A percentile compares a stretch with the other conserved stretches of the same genome.
phyloP scores from a whole-genome alignment of 2,797 vertebrate genomes.

The Cyclopterus lumpus region DNA sequence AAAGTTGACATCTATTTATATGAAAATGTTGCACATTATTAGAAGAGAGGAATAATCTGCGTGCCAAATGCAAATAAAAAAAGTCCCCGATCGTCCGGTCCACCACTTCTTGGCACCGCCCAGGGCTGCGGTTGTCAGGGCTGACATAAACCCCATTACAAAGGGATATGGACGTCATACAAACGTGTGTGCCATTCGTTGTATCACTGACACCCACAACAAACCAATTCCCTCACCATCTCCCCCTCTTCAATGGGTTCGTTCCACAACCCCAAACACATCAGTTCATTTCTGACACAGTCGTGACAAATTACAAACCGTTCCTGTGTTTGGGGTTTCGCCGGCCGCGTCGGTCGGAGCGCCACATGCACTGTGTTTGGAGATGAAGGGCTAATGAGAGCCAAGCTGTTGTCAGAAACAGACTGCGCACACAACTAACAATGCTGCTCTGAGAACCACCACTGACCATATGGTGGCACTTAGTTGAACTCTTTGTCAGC shows the following conservation, averaged over 20 bases:
- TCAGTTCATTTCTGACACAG: slow-evolving; percentile 63
- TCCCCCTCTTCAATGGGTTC: slow-evolving; percentile 31
- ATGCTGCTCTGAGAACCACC: slow-evolving; percentile 39
- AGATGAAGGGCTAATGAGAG: slow-evolving; percentile 63
- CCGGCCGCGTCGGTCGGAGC: slow-evolving; percentile 27
- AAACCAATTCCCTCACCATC: slow-evolving; percentile 49
- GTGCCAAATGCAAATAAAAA: slow-evolving; percentile 14
- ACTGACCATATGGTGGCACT: slow-evolving; percentile 82
- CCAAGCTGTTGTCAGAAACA: slow-evolving; percentile 71
- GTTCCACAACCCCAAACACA: slow-evolving; percentile 74
- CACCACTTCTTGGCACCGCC: not conserved
- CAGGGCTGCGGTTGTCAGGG: slow-evolving; percentile 6
- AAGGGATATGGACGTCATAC: slow-evolving; percentile 36
- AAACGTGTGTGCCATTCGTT: slow-evolving; percentile 41
- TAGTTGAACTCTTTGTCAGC: slow-evolving; percentile 72
- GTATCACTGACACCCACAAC: slow-evolving; percentile 60
- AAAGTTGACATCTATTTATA: slow-evolving; percentile 43
- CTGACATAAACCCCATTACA: slow-evolving; percentile 38
- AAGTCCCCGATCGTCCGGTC: not conserved
- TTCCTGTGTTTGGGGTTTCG: slow-evolving; percentile 28
- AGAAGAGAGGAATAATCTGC: slow-evolving; percentile 9
- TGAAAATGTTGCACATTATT: slow-evolving; percentile 30
- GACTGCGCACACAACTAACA: slow-evolving; percentile 54
- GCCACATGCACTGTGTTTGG: slow-evolving; percentile 62
- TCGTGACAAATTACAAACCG: slow-evolving; percentile 74